Percentiles rank a stretch among this genome's conserved stretches.
These are phyloP conservation scores for Lasioglossum albipes DNA, from an alignment of 1,140 invertebrate genomes.

Conservation along the genomic window DNA sequence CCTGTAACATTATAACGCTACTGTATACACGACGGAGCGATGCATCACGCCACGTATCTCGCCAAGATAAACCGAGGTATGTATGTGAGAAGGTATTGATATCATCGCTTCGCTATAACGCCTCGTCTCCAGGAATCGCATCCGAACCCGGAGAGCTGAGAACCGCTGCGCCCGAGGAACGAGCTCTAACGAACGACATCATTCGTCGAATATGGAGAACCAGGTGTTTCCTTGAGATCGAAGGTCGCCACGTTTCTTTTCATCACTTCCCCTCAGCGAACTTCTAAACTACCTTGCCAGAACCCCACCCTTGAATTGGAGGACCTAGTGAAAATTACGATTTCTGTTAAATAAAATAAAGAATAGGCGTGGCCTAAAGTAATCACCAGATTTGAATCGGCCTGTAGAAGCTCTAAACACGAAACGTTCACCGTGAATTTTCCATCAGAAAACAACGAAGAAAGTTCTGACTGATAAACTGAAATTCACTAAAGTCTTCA, in stretches of 20 bases:
- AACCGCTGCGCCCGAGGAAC: constrained; percentile 39
- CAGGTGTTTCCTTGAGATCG: constrained; percentile 58
- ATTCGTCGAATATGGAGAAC: constrained; percentile 61
- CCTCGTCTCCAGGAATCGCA: constrained; percentile 48
- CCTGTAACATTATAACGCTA: constrained; percentile 26
- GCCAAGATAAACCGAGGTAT: constrained; percentile 39
- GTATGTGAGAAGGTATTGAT: constrained; percentile 48
- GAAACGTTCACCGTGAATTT: too few species aligned
- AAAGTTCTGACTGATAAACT: too few species aligned
- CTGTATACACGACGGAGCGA: constrained; percentile 5
- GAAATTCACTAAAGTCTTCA: too few species aligned
- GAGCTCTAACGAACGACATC: constrained; percentile 60
- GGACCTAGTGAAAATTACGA: too few species aligned
- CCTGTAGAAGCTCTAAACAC: too few species aligned
- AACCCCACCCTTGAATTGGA: too few species aligned
- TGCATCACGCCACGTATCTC: constrained; percentile 43
- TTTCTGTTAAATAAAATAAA: too few species aligned
- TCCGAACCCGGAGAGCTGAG: constrained; percentile 27
- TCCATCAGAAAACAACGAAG: too few species aligned
- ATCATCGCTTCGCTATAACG: constrained; percentile 49
- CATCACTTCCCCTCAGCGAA: not conserved
- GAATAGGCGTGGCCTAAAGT: too few species aligned
- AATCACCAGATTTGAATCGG: too few species aligned
- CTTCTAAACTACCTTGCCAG: not conserved
- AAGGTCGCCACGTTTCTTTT: constrained; percentile 47